Evolutionary conservation across 2,888 invertebrate species (phyloP), one percentile per base, ranked within the genome.

Genomic region (Psylliodes chrysocephalus): DNA sequence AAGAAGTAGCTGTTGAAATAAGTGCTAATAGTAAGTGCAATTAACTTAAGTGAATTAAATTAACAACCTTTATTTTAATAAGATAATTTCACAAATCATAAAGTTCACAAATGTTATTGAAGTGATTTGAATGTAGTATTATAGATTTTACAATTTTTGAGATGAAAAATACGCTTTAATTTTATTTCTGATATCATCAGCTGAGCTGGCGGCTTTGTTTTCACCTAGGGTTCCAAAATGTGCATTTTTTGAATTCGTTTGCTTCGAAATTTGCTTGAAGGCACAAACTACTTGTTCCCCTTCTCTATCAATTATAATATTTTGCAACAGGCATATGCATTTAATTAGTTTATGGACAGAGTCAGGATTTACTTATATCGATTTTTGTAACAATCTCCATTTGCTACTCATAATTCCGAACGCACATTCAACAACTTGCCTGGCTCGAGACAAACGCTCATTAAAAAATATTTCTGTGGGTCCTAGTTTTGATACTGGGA

Each of bases 281-380:
- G 6, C 15, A 38, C 38, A 54, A 22, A 17, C 57, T 62, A 64
- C 64, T 18, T 67, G 62, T 35, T 56, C 56, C 14, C 55, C 64
- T 30, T 67, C 64, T 28, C 67, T 60, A 56, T 69, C 64, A 35
- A 69, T 60, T 55, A 64, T 60, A 38, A 60, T 56, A 38, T 63
- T 66, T 2, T 55, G 59, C 33, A 66, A 60, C 33, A 66, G 18
- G 35, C 66, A 63, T 60, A 66, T 54, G 25, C 44, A 56, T 56
- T 65, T 62, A 54, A 65, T 49, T 33, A 64, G 2, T 35, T 40
- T 55, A 28, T 64, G 56, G 28, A 19, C 44, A 33, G 42, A 25
- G 1, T 40, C 66, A 12, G 54, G 63, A 14, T 68, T 64, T 42
- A 19, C 66, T 57, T 65, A 68, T 38, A 70, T 14, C 47, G 51